Conservation (phyloP, 2,888 invertebrate species). For the Synanthedon formicaeformis region DNA sequence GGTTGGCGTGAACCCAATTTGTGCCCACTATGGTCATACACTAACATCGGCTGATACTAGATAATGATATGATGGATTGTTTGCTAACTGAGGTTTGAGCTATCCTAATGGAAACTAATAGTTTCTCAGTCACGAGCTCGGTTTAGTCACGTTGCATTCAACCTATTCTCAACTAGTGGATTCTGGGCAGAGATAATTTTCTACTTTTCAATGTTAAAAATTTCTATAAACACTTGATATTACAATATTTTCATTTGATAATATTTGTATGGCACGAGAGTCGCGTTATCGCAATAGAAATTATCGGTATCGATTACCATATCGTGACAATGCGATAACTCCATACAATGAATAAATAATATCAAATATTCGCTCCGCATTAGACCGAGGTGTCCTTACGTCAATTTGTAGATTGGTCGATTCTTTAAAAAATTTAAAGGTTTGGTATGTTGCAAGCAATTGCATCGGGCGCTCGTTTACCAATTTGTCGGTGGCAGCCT, state of each 20-base stretch:
- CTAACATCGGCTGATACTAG: constrained; percentile 17
- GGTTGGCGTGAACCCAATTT: constrained; percentile 50
- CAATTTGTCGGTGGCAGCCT: constrained; percentile 34
- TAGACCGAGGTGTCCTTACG: too few relatives aligned
- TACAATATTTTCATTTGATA: background rate
- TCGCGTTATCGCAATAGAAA: background rate
- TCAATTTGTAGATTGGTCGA: too few relatives aligned
- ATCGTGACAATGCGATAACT: constrained; percentile 39
- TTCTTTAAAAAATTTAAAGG: too few relatives aligned
- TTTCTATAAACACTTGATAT: background rate
- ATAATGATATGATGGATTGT: constrained; percentile 23
- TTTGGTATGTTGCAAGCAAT: constrained; percentile 12
- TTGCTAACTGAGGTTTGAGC: constrained; percentile 20
- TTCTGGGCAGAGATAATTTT: background rate
- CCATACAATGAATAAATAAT: constrained; percentile 18
- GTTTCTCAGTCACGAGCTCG: constrained; percentile 12
- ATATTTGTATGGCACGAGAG: background rate
- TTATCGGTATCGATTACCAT: constrained; percentile 33
- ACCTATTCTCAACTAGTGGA: background rate
- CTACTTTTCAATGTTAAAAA: background rate
- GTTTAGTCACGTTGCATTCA: background rate
- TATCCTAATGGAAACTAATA: constrained; percentile 22
- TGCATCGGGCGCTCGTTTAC: constrained; percentile 27
- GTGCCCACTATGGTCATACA: constrained; percentile 30
- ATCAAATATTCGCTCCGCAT: background rate